A percentile compares a stretch with the other conserved stretches of the same genome.
Conservation (phyloP, 2,888 invertebrate species). For the Drosophila pullipes region DNA sequence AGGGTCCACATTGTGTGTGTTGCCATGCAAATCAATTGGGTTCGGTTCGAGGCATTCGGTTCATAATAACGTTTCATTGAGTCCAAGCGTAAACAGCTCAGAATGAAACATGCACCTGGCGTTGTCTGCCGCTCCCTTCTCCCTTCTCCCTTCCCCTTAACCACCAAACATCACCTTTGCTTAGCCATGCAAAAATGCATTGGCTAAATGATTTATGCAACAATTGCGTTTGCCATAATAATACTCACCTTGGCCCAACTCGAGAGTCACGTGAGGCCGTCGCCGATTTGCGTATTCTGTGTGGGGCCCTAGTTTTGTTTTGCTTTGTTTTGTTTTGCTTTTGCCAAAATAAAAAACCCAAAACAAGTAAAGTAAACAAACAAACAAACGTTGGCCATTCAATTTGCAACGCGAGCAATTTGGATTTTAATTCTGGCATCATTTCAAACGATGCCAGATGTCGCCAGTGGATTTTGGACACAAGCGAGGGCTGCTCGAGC, state of each 20-base stretch:
- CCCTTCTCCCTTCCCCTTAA: background rate
- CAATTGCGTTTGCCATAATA: constrained; percentile 50
- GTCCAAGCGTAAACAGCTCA: constrained; percentile 8
- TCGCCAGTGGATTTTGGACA: constrained; percentile 19
- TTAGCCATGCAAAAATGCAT: constrained; percentile 52
- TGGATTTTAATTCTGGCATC: constrained; percentile 24
- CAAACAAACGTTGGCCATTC: constrained; percentile 28
- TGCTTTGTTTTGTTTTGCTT: constrained; percentile 16
- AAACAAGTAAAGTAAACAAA: constrained; percentile 1
- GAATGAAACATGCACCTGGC: constrained; percentile 56
- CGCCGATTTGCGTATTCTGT: background rate
- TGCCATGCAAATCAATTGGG: constrained; percentile 70
- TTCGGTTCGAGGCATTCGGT: constrained; percentile 17
- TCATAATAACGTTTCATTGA: constrained; percentile 23
- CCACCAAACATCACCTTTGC: constrained; percentile 13
- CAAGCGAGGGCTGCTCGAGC: constrained; percentile 27
- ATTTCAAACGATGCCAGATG: constrained; percentile 55
- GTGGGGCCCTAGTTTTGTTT: background rate
- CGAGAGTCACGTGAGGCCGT: constrained; percentile 58
- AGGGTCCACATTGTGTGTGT: constrained; percentile 51
- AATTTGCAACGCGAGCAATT: constrained; percentile 44
- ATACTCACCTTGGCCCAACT: constrained; percentile 74
- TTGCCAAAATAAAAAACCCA: constrained; percentile 25
- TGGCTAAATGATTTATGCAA: constrained; percentile 35
- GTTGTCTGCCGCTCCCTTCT: background rate